These are phyloP conservation scores for Latrodectus hesperus DNA, from an alignment of 2,888 invertebrate genomes.

Conservation along the genomic window DNA sequence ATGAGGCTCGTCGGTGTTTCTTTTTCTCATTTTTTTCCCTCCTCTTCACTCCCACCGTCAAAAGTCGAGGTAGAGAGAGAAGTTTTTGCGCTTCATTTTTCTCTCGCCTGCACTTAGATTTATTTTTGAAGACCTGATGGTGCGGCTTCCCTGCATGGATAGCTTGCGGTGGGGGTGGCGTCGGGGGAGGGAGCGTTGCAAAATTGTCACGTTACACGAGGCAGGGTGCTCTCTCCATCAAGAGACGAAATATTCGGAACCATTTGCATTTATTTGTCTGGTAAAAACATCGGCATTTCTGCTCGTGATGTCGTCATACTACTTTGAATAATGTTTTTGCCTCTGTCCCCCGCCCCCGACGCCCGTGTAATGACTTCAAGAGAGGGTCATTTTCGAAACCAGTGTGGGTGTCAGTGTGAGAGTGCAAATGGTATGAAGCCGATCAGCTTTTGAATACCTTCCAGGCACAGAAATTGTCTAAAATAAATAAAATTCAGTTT, in stretches of 20 bases:
- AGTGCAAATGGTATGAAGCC: constrained; percentile 38
- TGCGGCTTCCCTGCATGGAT: not conserved
- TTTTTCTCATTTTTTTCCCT: no score
- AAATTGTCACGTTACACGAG: constrained; percentile 58
- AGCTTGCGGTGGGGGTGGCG: not conserved
- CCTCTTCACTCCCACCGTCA: no score
- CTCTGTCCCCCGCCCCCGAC: constrained; percentile 8
- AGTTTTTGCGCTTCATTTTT: not conserved
- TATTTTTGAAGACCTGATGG: constrained; percentile 19
- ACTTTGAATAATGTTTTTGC: constrained; percentile 66
- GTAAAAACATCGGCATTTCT: constrained; percentile 50
- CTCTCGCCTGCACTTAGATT: constrained; percentile 8
- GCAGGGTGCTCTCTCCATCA: constrained; percentile 23
- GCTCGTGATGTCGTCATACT: constrained; percentile 67
- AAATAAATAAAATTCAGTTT: no score
- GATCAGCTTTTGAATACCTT: not conserved
- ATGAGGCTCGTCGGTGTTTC: no score
- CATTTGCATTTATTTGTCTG: constrained; percentile 64
- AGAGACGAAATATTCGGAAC: constrained; percentile 56
- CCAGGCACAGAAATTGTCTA: not conserved
- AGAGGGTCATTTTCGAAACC: constrained; percentile 46
- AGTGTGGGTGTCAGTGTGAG: not conserved
- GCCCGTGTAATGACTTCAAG: constrained; percentile 56
- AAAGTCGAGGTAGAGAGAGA: no score
- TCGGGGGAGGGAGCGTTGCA: constrained; percentile 7